Base-by-base conservation (phyloP, 2,888 invertebrate genomes). In the Trichogramma evanescens region DNA sequence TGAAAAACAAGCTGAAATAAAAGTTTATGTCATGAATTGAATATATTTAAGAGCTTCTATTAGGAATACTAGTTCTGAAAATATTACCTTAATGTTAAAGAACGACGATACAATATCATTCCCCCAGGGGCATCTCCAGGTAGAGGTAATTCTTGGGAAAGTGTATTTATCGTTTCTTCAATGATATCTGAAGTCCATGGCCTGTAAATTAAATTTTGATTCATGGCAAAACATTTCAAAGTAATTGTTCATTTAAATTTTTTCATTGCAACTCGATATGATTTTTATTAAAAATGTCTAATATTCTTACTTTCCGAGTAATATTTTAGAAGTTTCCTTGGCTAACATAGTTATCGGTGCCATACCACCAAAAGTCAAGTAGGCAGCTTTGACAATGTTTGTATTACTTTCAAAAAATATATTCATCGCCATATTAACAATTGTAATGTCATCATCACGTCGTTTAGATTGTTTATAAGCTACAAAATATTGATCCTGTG, bases 361-460 rank as follows among this genome's bases (percentile, higher is more conserved):
- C 92, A 95, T 91, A 39, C 95, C 95, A 56, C 95, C 95, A 73
- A 86, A 95, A 26, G 89, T 87, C 65, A 93, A 75, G 56, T 80
- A 80, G 45, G 89, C 82, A 49, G 85, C 78, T 57, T 82, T 76
- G 43, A 93, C 82, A 6, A 80, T 75, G 63, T 81, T 79, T 3
- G 79, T 77, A 70, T 66, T 45, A 8, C 79, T 72, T 68, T 84
- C 76, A 65, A 93, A 84, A 50, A 72, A 77, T 0, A 93, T 83
- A 71, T 86, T 86, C 67, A 93, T 83, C 0, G 89, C 88, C 45
- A 88, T 86, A 71, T 93, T 95, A 0, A 95, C 95, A 68, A 95
- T 93, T 6, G 95, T 90, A 68, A 95, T 95, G 74, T 95, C 95
- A 74, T 95, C 95, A 69, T 95, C 95, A 59, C 89, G 82, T 64